phyloP scores from a whole-genome alignment of 2,797 vertebrate species.

The Notolepis coatsorum region DNA sequence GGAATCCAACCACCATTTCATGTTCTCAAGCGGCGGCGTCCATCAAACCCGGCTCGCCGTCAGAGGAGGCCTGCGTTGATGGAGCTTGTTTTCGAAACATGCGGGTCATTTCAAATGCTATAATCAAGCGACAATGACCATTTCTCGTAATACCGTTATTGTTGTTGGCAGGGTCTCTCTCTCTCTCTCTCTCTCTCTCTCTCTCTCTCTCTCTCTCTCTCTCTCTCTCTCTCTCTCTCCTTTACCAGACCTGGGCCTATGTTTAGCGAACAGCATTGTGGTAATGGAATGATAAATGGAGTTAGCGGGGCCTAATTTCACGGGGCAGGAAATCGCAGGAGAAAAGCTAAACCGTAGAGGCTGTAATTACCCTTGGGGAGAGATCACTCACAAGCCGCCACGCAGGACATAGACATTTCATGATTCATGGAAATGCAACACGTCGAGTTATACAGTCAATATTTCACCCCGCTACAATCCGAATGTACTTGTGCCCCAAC shows the following conservation, averaged over 20 bases:
- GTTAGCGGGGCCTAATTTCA: constrained; percentile 73
- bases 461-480: constrained; percentile 38
- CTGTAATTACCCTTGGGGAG: constrained; percentile 78
- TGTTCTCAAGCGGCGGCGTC: too few species aligned
- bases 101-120: constrained; percentile 56
- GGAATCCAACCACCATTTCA: too few species aligned
- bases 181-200: constrained; percentile 26
- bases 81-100: constrained; percentile 49
- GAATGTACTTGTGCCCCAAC: constrained; percentile 28
- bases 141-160: constrained; percentile 65
- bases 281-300: constrained; percentile 81
- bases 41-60: constrained; percentile 32
- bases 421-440: constrained; percentile 58
- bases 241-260: constrained; percentile 68
- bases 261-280: constrained; percentile 69
- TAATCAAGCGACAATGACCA: constrained; percentile 58
- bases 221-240: constrained; percentile 34
- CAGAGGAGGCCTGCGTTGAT: constrained; percentile 27
- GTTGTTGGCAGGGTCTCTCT: constrained; percentile 63
- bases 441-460: constrained; percentile 41
- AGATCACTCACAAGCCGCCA: constrained; percentile 70
- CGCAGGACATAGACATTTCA: constrained; percentile 65
- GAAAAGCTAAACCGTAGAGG: constrained; percentile 73
- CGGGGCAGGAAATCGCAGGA: constrained; percentile 78
- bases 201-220: constrained; percentile 36